Evolutionary conservation across 30 jellyfish, hydroid and myxozoan species (phyloP).

Genomic region (Cassiopea xamachana): DNA sequence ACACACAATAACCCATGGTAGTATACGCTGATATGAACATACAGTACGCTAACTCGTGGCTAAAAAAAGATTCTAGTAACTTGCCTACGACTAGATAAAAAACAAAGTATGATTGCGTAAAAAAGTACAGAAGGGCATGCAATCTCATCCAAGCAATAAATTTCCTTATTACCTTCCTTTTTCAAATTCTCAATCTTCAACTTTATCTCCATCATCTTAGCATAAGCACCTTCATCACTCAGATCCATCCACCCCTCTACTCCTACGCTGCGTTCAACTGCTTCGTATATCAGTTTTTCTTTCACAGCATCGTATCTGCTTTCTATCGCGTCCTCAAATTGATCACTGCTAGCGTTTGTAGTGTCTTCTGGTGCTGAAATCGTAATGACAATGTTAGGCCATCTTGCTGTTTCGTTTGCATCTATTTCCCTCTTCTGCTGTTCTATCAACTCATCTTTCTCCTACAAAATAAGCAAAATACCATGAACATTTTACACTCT

Average conservation of each 20-base stretch:
- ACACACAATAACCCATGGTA: too few species aligned
- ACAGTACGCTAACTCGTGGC: too few species aligned
- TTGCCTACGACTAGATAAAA: too few species aligned
- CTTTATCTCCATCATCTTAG: slow-evolving; percentile 73
- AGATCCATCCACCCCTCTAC: slow-evolving; percentile 70
- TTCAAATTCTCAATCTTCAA: slow-evolving; percentile 43
- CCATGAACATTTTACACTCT: neutral
- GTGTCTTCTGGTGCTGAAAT: slow-evolving; percentile 66
- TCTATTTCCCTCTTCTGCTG: slow-evolving; percentile 61
- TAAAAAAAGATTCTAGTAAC: too few species aligned
- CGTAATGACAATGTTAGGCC: slow-evolving; percentile 64
- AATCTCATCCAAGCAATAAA: neutral
- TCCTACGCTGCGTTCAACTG: slow-evolving; percentile 77
- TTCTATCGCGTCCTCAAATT: slow-evolving; percentile 75
- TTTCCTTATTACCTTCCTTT: slow-evolving; percentile 53
- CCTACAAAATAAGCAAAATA: neutral
- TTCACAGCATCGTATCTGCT: slow-evolving; percentile 81
- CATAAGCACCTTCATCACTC: slow-evolving; percentile 74
- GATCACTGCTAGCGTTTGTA: slow-evolving; percentile 43
- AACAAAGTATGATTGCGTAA: too few species aligned
- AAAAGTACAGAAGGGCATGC: neutral
- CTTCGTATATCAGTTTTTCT: slow-evolving; percentile 88
- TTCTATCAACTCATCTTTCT: slow-evolving; percentile 42
- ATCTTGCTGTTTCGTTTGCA: slow-evolving; percentile 21
- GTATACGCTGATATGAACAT: too few species aligned